Evolutionary conservation across 2,113 vertebrate genomes (phyloP), one percentile per base, ranked within the genome.

Genomic region (Pterocles burchelli): DNA sequence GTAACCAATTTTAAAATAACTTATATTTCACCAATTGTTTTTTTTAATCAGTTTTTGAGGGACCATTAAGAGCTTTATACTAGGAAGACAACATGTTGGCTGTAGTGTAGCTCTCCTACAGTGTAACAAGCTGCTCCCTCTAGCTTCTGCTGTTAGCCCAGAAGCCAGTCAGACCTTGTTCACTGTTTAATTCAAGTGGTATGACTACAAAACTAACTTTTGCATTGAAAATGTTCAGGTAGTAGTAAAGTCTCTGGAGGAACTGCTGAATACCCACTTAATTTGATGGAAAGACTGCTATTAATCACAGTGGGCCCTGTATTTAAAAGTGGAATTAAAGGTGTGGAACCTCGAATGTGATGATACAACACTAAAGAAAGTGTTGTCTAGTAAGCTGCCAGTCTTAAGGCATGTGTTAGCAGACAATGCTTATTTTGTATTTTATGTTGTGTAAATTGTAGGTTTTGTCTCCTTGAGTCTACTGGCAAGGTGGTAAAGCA

Each of bases 81-180:
- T 41, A 15, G 24, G 26, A 83, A 43, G 67, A 71, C n/a, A 36
- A 10, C 18, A 41, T 43, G 5, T 11, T 78, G 36, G 17, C 45
- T 16, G 19, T 55, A 21, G 18, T 4, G 2, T 29, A 38, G 7
- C 9, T 9, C 24, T 75, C 57, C 52, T 11, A 8, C 17, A 76
- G 33, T 2, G 0, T 51, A 52, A 10, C 10, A 43, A 43, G 22
- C 71, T 57, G 9, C 41, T 86, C 2, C 0, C 18, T 91, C 3
- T 33, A 9, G 11, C 29, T 86, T 73, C 54, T n/a, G 34, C 22
- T 29, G 11, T 22, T 68, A 54, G 26, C 33, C 26, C 24, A 14
- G 24, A 52, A 65, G 49, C 22, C 36, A 43, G 3, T 43, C 21
- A 62, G 57, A 34, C 17, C 38, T 61, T 33, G 26, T 26, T 52